phyloP scores from a whole-genome alignment of 2,113 vertebrate species.

The Oreocharis arfaki region DNA sequence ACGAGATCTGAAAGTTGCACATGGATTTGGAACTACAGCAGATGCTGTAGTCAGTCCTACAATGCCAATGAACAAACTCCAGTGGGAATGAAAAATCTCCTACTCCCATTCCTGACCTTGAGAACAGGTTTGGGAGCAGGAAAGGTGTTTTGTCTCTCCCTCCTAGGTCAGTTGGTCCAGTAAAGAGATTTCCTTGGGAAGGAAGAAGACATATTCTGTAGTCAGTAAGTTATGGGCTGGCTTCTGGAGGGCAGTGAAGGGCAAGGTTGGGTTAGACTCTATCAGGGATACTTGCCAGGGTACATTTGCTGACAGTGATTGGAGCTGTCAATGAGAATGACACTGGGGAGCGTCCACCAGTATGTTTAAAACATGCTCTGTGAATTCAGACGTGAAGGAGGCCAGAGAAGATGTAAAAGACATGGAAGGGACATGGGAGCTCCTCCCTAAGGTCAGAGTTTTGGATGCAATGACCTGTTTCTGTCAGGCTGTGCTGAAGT shows the following conservation, averaged over 20 bases:
- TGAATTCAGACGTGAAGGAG: not conserved
- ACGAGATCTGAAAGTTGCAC: not conserved
- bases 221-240: not conserved
- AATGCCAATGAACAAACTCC: not conserved
- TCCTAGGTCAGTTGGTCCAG: not conserved
- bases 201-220: not conserved
- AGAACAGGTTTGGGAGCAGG: not conserved
- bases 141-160: not conserved
- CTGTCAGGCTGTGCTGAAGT: not conserved
- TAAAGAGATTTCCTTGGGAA: not conserved
- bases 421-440: not conserved
- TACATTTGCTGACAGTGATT: not conserved
- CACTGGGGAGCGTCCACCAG: fast-evolving
- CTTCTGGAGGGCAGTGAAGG: not conserved
- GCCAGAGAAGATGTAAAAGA: not conserved
- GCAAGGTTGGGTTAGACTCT: not conserved
- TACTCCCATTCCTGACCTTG: not conserved
- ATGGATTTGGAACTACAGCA: not conserved
- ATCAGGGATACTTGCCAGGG: not conserved
- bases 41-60: not conserved
- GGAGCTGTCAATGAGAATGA: not conserved
- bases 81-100: not conserved
- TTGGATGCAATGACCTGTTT: not conserved
- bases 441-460: not conserved
- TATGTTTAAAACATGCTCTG: not conserved